Conservation (phyloP, 2,797 vertebrate genomes). For the Poecile montanus region DNA sequence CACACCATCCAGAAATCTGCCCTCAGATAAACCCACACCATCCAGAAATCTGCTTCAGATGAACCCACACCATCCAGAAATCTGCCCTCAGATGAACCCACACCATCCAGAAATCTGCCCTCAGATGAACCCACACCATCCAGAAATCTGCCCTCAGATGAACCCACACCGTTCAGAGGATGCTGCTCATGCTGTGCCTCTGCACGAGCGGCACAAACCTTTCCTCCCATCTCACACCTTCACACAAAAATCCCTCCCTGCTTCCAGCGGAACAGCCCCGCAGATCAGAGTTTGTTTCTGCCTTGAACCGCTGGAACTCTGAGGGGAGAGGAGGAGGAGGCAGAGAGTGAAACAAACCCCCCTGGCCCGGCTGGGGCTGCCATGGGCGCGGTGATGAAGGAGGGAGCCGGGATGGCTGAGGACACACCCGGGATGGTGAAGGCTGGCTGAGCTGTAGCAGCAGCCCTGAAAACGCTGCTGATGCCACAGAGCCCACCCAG, state of each 20-base stretch:
- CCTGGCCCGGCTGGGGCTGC: not conserved
- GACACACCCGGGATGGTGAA: not conserved
- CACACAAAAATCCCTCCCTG: rapidly evolving
- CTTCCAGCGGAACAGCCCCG: not conserved
- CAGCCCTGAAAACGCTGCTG: not conserved
- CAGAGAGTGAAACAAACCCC: not conserved
- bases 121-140: rapidly evolving
- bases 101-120: too few species aligned
- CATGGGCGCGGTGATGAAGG: not conserved
- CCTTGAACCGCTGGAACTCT: not conserved
- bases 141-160: too few species aligned
- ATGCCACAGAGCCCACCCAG: not conserved
- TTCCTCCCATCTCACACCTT: too few species aligned
- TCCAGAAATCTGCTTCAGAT: too few species aligned
- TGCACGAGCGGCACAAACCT: not conserved
- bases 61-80: rapidly evolving
- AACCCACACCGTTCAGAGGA: rapidly evolving
- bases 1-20: rapidly evolving
- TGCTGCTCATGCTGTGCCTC: rapidly evolving
- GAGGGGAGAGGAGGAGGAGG: not conserved
- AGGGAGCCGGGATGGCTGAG: not conserved
- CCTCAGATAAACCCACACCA: rapidly evolving
- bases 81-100: rapidly evolving
- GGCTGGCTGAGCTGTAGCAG: not conserved
- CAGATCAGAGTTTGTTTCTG: not conserved